Conservation (phyloP, 2,888 invertebrate species). For the Cecidostiba fungosa region DNA sequence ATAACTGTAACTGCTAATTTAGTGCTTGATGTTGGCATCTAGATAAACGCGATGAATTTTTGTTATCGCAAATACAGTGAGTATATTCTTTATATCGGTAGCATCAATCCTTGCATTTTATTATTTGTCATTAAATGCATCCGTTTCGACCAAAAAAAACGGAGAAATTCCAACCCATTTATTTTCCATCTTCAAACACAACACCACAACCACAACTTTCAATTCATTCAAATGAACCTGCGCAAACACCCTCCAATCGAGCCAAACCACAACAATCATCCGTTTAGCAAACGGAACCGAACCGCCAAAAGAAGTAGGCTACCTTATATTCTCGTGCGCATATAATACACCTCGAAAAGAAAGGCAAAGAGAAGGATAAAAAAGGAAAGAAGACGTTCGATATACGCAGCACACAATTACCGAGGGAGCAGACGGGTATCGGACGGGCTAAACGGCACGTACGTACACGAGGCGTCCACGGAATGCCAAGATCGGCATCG, state of each 20-base stretch:
- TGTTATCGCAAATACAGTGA: too few species aligned
- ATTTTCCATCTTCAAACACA: background rate
- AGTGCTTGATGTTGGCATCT: too few species aligned
- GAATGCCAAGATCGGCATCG: slow-evolving; percentile 1
- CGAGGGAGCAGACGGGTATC: background rate
- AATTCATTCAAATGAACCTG: slow-evolving; percentile 1
- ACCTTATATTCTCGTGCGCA: background rate
- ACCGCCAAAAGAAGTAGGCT: slow-evolving; percentile 27
- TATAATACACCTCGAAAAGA: background rate
- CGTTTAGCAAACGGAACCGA: background rate
- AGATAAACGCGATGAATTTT: too few species aligned
- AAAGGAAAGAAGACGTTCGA: background rate
- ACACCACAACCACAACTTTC: background rate
- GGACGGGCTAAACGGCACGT: slow-evolving; percentile 28
- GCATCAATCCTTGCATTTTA: too few species aligned
- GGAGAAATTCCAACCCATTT: background rate
- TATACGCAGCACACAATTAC: slow-evolving; percentile 16
- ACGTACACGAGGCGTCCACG: slow-evolving; percentile 14
- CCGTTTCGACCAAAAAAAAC: background rate
- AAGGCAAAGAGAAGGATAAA: background rate
- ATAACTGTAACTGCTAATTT: too few species aligned
- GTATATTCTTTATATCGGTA: too few species aligned
- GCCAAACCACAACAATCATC: slow-evolving; percentile 4
- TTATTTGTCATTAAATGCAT: too few species aligned
- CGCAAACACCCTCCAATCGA: background rate